phyloP scores from a whole-genome alignment of 92 coral and sea anemone species.

The Epizoanthus stellaris region DNA sequence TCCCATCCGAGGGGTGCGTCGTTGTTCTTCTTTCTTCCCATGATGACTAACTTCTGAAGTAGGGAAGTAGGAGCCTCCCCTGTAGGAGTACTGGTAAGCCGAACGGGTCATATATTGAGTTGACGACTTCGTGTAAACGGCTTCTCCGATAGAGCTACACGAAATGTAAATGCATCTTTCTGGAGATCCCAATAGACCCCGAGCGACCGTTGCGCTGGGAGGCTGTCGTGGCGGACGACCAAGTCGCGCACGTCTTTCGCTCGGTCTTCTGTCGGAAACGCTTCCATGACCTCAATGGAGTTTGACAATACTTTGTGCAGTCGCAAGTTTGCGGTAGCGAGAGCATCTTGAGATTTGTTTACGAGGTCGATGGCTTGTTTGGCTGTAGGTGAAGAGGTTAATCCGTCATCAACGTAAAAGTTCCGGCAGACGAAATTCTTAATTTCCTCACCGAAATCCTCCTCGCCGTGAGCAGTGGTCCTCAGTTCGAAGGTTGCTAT shows the following conservation, averaged over 20 bases:
- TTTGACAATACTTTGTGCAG: constrained; percentile 73
- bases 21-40: constrained; percentile 41
- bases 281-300: constrained; percentile 73
- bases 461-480: constrained; percentile 76
- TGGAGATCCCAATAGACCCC: constrained; percentile 66
- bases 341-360: constrained; percentile 55
- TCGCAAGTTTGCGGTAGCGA: constrained; percentile 63
- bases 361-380: constrained; percentile 57
- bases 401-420: constrained; percentile 76
- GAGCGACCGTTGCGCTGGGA: constrained; percentile 69
- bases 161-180: constrained; percentile 58
- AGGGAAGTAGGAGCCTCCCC: constrained; percentile 46
- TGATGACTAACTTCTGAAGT: constrained; percentile 48
- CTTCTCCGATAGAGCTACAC: constrained; percentile 48
- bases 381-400: constrained; percentile 59
- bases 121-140: constrained; percentile 65
- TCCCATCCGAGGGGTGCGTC: constrained; percentile 59
- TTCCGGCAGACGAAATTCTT: constrained; percentile 60
- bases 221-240: constrained; percentile 53
- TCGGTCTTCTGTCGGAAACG: constrained; percentile 69
- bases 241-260: constrained; percentile 60
- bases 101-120: constrained; percentile 62
- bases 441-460: constrained; percentile 43
- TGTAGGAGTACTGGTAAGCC: constrained; percentile 60
- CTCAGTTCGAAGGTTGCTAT: constrained; percentile 33